phyloP scores from a whole-genome alignment of 2,113 vertebrate genomes.

The Platichthys flesus region DNA sequence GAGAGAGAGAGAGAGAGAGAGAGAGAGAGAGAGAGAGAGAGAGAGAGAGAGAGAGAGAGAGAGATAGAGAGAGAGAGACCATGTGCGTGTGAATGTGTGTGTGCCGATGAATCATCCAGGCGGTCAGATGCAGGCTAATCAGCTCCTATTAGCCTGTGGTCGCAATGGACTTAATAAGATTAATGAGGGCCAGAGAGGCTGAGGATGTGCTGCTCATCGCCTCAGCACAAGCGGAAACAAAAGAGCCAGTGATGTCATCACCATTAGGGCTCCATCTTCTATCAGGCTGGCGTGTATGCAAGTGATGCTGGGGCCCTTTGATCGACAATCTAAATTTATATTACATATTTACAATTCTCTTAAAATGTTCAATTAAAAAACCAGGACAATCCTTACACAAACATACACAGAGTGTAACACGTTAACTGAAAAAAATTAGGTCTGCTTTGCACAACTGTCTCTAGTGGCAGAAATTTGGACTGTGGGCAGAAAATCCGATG shows the following conservation, averaged over 20 bases:
- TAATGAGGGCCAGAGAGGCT: constrained; percentile 65
- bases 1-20: no score
- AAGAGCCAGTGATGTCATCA: constrained; percentile 9
- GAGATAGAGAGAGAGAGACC: neutral
- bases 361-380: neutral
- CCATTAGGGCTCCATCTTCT: neutral
- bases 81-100: neutral
- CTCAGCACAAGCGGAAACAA: constrained; percentile 27
- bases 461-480: no score
- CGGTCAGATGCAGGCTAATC: constrained; percentile 69
- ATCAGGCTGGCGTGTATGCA: neutral
- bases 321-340: neutral
- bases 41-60: neutral
- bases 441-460: neutral
- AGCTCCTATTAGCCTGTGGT: constrained; percentile 69
- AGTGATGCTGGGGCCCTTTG: neutral
- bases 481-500: no score
- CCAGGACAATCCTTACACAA: no score
- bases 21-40: no score
- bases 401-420: neutral
- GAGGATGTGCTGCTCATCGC: constrained; percentile 42
- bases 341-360: neutral
- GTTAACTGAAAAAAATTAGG: constrained; percentile 7
- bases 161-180: constrained; percentile 73
- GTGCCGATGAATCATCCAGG: constrained; percentile 49